A percentile compares a stretch with the other conserved stretches of the same genome.
Conservation (phyloP, 2,888 invertebrate genomes). For the Melieria omissa region DNA sequence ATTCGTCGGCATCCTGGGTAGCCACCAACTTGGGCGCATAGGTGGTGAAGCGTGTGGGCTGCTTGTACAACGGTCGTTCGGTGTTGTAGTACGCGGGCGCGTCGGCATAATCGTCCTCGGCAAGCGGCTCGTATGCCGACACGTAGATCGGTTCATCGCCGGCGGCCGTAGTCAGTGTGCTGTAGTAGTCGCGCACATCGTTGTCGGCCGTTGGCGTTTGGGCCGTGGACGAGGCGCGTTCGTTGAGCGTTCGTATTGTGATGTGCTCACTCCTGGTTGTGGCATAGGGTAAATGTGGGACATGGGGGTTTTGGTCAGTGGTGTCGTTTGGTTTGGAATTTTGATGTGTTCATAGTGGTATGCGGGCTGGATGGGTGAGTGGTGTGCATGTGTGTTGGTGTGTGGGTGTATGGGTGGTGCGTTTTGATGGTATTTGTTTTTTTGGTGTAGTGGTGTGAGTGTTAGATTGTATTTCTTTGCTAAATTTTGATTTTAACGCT, state of each 20-base stretch:
- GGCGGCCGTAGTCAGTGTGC: slow-evolving; percentile 48
- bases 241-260: slow-evolving; percentile 50
- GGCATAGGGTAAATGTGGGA: slow-evolving; percentile 28
- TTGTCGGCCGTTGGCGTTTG: slow-evolving; percentile 32
- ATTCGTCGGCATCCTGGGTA: slow-evolving; percentile 50
- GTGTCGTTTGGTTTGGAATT: slow-evolving; percentile 28
- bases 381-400: slow-evolving; percentile 3
- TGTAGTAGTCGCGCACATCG: slow-evolving; percentile 53
- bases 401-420: neutral
- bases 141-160: slow-evolving; percentile 44
- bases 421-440: too few species aligned
- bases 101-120: slow-evolving; percentile 45
- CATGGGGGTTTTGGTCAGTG: slow-evolving; percentile 21
- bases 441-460: too few species aligned
- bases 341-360: slow-evolving; percentile 14
- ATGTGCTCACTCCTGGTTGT: slow-evolving; percentile 52
- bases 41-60: slow-evolving; percentile 38
- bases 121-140: slow-evolving; percentile 52
- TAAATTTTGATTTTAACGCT: too few species aligned
- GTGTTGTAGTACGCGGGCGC: slow-evolving; percentile 49
- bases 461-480: neutral
- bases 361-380: slow-evolving; percentile 33
- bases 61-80: slow-evolving; percentile 21
- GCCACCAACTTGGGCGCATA: slow-evolving; percentile 44
- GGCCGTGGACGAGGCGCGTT: slow-evolving; percentile 5